These are phyloP conservation scores for Conus betulinus DNA, from an alignment of 1,140 invertebrate species.

Conservation along the genomic window DNA sequence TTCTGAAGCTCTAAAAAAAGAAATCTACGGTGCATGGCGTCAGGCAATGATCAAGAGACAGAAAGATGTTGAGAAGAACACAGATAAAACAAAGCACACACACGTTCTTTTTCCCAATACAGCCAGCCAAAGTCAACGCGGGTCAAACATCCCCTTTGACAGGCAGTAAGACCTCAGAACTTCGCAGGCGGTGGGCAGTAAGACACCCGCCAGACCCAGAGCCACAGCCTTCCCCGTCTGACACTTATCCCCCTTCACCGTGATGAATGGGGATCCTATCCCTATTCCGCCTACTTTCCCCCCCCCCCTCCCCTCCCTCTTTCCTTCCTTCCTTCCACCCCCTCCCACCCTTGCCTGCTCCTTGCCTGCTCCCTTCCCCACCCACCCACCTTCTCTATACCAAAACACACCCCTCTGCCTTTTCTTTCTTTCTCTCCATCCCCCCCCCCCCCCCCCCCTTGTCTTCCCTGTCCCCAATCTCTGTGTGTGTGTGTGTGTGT, in stretches of 20 bases:
- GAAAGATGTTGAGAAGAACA: no score
- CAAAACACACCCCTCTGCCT: background rate
- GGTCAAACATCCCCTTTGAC: no score
- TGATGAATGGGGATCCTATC: background rate
- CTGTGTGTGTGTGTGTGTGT: slow-evolving; percentile 9
- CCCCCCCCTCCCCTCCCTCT: background rate
- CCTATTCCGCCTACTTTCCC: no score
- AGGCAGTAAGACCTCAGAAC: no score
- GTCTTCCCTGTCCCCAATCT: background rate
- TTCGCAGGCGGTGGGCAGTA: no score
- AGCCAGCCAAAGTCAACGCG: background rate
- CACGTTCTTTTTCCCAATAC: background rate
- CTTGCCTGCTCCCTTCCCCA: no score
- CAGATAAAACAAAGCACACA: background rate
- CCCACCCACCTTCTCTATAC: no score
- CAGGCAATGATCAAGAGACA: no score
- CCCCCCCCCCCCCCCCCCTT: background rate
- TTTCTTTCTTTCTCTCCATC: background rate
- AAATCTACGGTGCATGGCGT: no score
- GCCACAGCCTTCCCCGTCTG: background rate
- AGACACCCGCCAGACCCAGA: no score
- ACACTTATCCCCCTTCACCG: background rate
- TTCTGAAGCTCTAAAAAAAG: no score
- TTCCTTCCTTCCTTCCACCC: no score
- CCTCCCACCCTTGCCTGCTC: background rate